Percentiles rank a stretch among this genome's conserved stretches.
phyloP scores from a whole-genome alignment of 2,888 invertebrate species.

The Heliconius charithonia region DNA sequence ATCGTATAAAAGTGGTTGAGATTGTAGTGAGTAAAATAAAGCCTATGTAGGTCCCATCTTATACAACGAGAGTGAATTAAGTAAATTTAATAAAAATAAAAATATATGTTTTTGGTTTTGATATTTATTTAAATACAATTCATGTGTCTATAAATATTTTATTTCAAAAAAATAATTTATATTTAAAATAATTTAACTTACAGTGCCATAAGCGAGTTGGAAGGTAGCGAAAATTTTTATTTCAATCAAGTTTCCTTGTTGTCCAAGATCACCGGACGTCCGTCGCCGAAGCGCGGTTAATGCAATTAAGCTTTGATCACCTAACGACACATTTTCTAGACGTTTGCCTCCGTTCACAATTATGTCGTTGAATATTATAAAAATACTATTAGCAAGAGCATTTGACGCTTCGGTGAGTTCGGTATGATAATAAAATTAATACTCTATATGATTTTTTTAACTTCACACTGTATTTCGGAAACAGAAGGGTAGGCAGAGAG shows the following conservation, averaged over 20 bases:
- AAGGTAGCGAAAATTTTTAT: conserved; percentile 68
- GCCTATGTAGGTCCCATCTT: not conserved
- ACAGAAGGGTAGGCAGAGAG: no score
- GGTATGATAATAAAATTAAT: conserved; percentile 1
- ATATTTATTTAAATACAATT: no score
- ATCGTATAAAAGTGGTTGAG: not conserved
- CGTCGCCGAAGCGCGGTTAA: conserved; percentile 70
- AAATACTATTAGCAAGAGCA: conserved; percentile 25
- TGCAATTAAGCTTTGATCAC: conserved; percentile 81
- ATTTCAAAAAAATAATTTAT: not conserved
- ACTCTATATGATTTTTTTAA: not conserved
- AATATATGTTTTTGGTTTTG: no score
- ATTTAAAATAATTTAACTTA: conserved; percentile 19
- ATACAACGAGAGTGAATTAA: not conserved
- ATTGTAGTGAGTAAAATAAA: not conserved
- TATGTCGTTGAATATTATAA: conserved; percentile 34
- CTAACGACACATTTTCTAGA: conserved; percentile 74
- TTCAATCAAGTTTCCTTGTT: conserved; percentile 76
- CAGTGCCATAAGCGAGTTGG: conserved; percentile 44
- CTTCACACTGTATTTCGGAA: no score
- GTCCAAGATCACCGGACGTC: conserved; percentile 73
- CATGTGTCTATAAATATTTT: not conserved
- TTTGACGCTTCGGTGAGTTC: conserved; percentile 9
- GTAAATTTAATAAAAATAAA: no score
- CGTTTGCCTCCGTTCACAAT: conserved; percentile 54